phyloP scores from a whole-genome alignment of 2,113 vertebrate genomes.

The Cynocephalus volans region DNA sequence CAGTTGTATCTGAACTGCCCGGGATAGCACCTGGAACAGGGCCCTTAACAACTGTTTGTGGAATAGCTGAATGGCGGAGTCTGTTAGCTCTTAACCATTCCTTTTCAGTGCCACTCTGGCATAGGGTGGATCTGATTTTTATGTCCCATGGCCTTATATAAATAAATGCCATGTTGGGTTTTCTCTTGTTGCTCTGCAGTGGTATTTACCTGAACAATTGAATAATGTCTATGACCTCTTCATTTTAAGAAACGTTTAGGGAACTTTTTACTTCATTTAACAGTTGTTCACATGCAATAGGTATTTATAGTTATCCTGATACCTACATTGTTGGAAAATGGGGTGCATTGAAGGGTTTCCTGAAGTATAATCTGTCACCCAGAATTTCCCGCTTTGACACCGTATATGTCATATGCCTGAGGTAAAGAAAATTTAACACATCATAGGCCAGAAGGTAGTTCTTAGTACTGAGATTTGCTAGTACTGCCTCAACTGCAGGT shows the following conservation, averaged over 20 bases:
- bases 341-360: not conserved
- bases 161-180: not conserved
- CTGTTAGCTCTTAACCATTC: rapidly evolving
- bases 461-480: rapidly evolving
- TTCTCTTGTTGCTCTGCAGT: rapidly evolving
- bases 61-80: rapidly evolving
- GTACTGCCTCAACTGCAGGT: rapidly evolving
- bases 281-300: rapidly evolving
- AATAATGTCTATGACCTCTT: not conserved
- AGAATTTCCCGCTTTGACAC: not conserved
- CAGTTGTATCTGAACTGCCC: rapidly evolving
- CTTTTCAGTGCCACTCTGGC: not conserved
- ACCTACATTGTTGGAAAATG: not conserved
- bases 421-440: not conserved
- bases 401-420: rapidly evolving
- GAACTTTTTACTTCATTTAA: not conserved
- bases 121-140: not conserved
- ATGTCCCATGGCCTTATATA: not conserved
- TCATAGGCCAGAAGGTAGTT: not conserved
- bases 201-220: not conserved
- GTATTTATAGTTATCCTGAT: not conserved
- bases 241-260: not conserved
- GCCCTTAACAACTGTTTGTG: too few species aligned
- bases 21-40: not conserved
- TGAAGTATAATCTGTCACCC: not conserved